phyloP scores from a whole-genome alignment of 2,888 invertebrate species.

The Aethes cnicana region DNA sequence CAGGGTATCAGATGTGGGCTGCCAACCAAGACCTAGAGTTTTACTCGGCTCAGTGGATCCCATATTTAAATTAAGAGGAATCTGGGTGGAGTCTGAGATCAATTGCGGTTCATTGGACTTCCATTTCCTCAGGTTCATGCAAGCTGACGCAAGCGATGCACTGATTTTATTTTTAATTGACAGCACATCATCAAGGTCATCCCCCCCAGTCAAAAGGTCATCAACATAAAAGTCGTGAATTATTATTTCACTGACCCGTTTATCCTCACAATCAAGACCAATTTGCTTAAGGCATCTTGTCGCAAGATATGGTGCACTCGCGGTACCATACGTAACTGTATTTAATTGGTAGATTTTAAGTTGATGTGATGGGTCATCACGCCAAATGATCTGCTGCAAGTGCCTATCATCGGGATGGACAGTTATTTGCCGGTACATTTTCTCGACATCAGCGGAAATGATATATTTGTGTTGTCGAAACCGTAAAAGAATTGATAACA shows the following conservation, averaged over 20 bases:
- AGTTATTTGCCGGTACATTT: neutral
- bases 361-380: neutral
- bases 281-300: too few relatives aligned
- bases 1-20: neutral
- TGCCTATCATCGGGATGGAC: too few relatives aligned
- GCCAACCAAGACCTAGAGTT: neutral
- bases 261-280: neutral
- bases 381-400: too few relatives aligned
- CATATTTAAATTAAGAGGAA: neutral
- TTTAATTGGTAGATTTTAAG: neutral
- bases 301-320: too few relatives aligned
- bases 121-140: neutral
- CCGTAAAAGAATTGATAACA: neutral
- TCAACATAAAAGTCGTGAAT: neutral
- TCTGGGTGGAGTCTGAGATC: neutral
- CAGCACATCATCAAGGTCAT: neutral
- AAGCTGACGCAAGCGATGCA: neutral
- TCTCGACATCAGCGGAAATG: too few relatives aligned
- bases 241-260: neutral
- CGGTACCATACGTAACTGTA: neutral
- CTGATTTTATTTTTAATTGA: neutral
- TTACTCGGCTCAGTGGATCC: neutral
- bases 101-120: neutral
- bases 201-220: neutral
- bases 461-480: too few relatives aligned